A percentile compares a stretch with the other conserved stretches of the same genome.
These are phyloP conservation scores for Meteorus colon DNA, from an alignment of 2,888 invertebrate genomes.

Conservation along the genomic window DNA sequence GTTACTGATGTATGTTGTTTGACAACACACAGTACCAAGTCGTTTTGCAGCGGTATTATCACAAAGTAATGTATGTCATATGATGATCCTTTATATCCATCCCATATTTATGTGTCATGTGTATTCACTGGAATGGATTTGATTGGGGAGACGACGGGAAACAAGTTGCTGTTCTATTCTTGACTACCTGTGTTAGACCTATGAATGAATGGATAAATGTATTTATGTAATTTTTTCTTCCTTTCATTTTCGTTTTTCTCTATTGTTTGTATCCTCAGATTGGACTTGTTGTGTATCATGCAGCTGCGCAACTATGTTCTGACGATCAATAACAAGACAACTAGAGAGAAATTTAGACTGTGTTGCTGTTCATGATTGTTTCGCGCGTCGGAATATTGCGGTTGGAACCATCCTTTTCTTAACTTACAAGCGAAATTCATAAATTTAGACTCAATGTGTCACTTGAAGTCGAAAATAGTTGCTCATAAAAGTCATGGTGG, in stretches of 20 bases:
- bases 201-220: no score
- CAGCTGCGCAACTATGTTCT: not conserved
- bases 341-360: not conserved
- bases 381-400: not conserved
- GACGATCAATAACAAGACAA: not conserved
- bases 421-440: not conserved
- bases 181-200: no score
- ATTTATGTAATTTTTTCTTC: not conserved
- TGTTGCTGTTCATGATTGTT: not conserved
- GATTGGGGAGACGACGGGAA: no score
- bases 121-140: no score
- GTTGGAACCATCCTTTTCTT: not conserved
- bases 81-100: no score
- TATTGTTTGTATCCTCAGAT: not conserved
- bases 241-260: constrained; percentile 31
- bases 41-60: no score
- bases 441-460: not conserved
- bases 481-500: not conserved
- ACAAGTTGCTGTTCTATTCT: no score
- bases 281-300: not conserved
- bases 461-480: not conserved
- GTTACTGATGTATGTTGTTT: no score
- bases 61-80: no score
- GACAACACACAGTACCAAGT: no score
- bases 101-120: no score